phyloP scores from a whole-genome alignment of 2,888 invertebrate species.

The Trachelus tabidus region DNA sequence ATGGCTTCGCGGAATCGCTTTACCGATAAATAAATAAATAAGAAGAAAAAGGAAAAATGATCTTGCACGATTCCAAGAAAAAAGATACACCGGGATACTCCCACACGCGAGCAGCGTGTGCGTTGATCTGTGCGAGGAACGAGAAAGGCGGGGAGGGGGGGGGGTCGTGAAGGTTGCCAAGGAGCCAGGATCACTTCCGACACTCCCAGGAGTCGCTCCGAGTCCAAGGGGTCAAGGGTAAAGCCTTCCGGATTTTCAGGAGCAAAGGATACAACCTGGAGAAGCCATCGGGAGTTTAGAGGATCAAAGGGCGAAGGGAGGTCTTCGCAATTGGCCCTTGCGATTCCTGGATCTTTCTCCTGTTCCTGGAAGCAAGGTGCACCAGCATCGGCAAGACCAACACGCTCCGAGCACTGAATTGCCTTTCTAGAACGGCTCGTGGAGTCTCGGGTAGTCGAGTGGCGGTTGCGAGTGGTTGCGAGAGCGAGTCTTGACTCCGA shows the following conservation, averaged over 20 bases:
- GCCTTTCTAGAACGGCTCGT: conserved; percentile 34
- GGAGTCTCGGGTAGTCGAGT: background rate
- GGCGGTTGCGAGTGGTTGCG: background rate
- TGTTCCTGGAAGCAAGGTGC: conserved; percentile 26
- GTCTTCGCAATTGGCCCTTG: conserved; percentile 26
- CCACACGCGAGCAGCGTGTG: background rate
- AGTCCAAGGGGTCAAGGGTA: background rate
- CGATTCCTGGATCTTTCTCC: conserved; percentile 29
- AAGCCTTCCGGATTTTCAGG: background rate
- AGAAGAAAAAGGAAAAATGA: background rate
- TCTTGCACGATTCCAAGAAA: background rate
- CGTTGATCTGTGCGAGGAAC: background rate
- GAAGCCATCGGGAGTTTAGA: background rate
- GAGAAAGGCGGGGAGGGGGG: no score
- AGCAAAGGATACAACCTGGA: background rate
- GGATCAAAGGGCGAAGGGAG: background rate
- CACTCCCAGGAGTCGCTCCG: background rate
- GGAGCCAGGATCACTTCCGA: background rate
- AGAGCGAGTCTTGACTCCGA: background rate
- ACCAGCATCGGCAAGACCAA: conserved; percentile 22
- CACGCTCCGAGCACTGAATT: conserved; percentile 35
- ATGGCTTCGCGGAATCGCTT: background rate
- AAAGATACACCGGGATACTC: background rate
- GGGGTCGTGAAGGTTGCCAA: background rate
- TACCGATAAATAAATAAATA: background rate